Evolutionary conservation across 1,140 invertebrate species (phyloP).

Genomic region (Tetraneura akinire): DNA sequence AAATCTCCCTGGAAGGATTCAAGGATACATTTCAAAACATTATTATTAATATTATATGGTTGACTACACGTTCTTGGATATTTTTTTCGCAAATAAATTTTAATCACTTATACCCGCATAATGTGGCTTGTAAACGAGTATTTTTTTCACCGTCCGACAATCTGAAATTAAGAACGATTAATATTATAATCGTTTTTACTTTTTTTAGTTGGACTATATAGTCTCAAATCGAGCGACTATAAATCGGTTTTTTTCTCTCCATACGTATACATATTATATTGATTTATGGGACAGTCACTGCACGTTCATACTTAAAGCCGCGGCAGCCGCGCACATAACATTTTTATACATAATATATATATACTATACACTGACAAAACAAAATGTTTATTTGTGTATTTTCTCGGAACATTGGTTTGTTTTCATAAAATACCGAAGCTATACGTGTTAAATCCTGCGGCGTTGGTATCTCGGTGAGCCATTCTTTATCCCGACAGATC

Average conservation of each 20-base stretch:
- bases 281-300: neutral
- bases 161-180: no score
- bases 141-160: no score
- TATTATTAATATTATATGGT: neutral
- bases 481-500: constrained; percentile 27
- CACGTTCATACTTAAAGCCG: neutral
- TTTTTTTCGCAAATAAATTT: neutral
- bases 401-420: neutral
- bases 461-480: neutral
- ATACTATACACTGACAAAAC: neutral
- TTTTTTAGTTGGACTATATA: no score
- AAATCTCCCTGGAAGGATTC: neutral
- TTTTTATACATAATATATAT: no score
- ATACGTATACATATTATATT: neutral
- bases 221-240: no score
- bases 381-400: constrained; percentile 16
- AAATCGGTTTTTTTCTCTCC: no score
- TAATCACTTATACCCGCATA: neutral
- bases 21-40: no score
- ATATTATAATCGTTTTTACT: no score
- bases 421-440: neutral
- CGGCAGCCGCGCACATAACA: no score
- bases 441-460: neutral
- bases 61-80: neutral
- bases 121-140: neutral